These are phyloP conservation scores for Cuculus canorus DNA, from an alignment of 2,797 vertebrate species.

Conservation along the genomic window DNA sequence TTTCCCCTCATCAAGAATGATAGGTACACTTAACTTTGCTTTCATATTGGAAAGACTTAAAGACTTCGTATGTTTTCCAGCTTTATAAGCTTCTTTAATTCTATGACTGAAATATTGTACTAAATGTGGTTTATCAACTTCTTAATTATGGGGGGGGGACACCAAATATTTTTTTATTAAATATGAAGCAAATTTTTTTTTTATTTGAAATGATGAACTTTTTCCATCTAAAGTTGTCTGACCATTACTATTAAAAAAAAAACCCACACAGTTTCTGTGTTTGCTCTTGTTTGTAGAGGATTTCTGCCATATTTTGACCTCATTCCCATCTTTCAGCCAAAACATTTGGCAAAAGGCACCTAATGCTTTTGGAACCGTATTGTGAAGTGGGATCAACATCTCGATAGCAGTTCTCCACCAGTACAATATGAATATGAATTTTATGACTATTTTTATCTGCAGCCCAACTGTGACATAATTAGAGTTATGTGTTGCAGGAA, in stretches of 20 bases:
- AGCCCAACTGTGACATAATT: not conserved
- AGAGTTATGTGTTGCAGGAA: not conserved
- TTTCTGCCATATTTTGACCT: conserved; percentile 17
- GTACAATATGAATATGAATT: not conserved
- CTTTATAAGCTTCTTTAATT: not conserved
- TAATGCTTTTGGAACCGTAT: not conserved
- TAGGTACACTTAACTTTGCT: not conserved
- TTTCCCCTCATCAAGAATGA: not conserved
- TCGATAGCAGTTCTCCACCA: not conserved
- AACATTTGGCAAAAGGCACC: conserved; percentile 9
- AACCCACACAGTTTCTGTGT: not conserved
- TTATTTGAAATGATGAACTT: not conserved
- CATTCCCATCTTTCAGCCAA: not conserved
- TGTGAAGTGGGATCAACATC: not conserved
- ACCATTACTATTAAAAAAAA: not conserved
- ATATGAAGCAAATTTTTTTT: not conserved
- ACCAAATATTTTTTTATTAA: fast-evolving
- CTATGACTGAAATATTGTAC: not conserved
- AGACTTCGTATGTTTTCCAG: not conserved
- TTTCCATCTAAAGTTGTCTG: not conserved
- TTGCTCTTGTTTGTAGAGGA: not conserved
- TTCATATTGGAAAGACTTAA: not conserved
- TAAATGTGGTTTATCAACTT: not conserved
- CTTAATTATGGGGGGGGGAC: not conserved
- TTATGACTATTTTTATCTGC: not conserved